A percentile compares a stretch with the other conserved stretches of the same genome.
Conservation (phyloP, 2,888 invertebrate genomes). For the Trachelus tabidus region DNA sequence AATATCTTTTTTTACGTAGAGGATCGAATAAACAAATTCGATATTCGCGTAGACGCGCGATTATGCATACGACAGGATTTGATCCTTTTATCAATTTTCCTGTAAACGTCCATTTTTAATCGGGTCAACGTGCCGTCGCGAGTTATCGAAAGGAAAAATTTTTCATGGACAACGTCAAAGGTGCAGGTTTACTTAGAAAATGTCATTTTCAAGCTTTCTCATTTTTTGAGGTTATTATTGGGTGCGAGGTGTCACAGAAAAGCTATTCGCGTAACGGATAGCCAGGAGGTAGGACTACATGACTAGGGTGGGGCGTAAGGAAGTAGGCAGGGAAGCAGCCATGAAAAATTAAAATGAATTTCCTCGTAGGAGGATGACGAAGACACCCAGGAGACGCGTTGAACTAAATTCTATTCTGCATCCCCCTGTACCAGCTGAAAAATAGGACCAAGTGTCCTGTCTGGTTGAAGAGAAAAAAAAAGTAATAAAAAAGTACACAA, state of each 20-base stretch:
- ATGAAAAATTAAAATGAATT: constrained; percentile 15
- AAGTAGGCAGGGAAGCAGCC: not conserved
- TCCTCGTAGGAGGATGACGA: constrained; percentile 9
- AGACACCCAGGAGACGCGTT: constrained; percentile 17
- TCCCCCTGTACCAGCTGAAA: not conserved
- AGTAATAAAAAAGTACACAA: not conserved
- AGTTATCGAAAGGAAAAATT: not conserved
- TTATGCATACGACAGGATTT: too few species aligned
- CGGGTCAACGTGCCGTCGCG: not conserved
- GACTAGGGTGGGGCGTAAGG: not conserved
- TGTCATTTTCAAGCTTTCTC: not conserved
- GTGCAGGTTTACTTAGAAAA: not conserved
- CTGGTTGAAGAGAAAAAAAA: not conserved
- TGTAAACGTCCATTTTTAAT: not conserved
- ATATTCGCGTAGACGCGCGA: too few species aligned
- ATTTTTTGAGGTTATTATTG: not conserved
- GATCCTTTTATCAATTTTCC: too few species aligned
- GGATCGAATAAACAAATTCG: too few species aligned
- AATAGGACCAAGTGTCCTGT: not conserved
- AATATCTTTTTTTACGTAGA: not conserved
- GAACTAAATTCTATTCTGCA: constrained; percentile 15
- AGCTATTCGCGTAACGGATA: not conserved
- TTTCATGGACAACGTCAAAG: not conserved
- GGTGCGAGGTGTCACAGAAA: not conserved
- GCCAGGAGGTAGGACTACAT: not conserved